Evolutionary conservation across 2,797 vertebrate genomes (phyloP), one percentile per base, ranked within the genome.

Genomic region (Avahi laniger): DNA sequence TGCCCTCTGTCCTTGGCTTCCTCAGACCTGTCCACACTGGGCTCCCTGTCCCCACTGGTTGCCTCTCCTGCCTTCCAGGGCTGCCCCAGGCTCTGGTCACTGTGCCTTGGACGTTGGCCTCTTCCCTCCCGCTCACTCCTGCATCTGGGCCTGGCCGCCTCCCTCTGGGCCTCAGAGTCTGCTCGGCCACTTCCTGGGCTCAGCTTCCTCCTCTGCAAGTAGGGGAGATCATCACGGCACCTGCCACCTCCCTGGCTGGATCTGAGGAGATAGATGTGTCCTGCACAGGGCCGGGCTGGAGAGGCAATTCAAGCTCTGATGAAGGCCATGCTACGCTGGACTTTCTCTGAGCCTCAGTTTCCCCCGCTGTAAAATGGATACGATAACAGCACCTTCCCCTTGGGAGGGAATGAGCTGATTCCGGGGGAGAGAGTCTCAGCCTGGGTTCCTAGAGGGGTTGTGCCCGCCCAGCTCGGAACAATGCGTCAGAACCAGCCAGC

Each of bases 251-350:
- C 1, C 2, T 17, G 0, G 0, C n/a, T 7, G 35, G 50, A 14
- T 72, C 61, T 18, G 6, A 18, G 70, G 67, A 26, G 70, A 46
- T 3, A 7, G 38, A 67, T 38, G 41, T 14, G 18, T 22, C 73
- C 1, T 6, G 65, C 11, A 2, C 18, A 12, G 52, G 46, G 28
- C 3, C 0, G 30, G 61, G 43, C 2, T 0, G 2, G 18, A 50
- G 30, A 8, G 26, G n/a, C 15, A 22, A n/a, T 7, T 22, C 12
- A n/a, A 9, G 13, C 10, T 7, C 5, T 15, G 41, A 50, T 1
- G 2, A 81, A 70, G 30, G 63, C 65, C 7, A 2, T 26, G 6
- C 50, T 33, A 22, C 38, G 15, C 12, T 50, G 59, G 41, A 2
- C 7, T 14, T 5, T 79, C 65, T 18, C 65, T 26, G 61, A 90